These are phyloP conservation scores for Gila orcuttii DNA, from an alignment of 2,113 vertebrate species.

Conservation along the genomic window DNA sequence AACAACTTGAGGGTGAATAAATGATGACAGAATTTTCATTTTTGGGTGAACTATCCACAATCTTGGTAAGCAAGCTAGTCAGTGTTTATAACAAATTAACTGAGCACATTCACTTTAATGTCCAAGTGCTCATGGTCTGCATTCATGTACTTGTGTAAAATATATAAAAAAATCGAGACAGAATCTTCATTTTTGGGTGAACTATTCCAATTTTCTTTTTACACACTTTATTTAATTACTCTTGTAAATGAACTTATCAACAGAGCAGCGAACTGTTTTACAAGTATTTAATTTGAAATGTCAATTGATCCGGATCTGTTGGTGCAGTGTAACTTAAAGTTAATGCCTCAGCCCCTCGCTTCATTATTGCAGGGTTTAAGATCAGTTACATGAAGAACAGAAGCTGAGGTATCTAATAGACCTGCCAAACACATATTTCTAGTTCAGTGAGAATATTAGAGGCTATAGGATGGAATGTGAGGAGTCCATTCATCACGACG, in stretches of 20 bases:
- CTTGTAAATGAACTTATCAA: constrained; percentile 49
- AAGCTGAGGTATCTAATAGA: constrained; percentile 46
- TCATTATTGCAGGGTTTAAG: constrained; percentile 66
- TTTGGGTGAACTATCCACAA: not conserved
- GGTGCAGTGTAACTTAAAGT: constrained; percentile 57
- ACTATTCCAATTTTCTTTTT: not conserved
- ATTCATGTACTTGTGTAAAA: not conserved
- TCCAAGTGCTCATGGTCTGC: not conserved
- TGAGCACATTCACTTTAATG: not conserved
- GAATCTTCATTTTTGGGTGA: too few relatives aligned
- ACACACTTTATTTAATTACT: constrained; percentile 18
- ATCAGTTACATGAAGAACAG: constrained; percentile 47
- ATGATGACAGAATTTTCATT: too few relatives aligned
- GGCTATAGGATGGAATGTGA: constrained; percentile 27
- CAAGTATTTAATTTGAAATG: constrained; percentile 53
- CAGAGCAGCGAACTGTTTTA: constrained; percentile 45
- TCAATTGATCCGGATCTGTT: constrained; percentile 54
- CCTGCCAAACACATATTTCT: constrained; percentile 39
- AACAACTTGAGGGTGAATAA: too few relatives aligned
- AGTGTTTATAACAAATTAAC: not conserved
- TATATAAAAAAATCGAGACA: too few relatives aligned
- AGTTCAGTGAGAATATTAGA: constrained; percentile 28
- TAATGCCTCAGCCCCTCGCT: constrained; percentile 72
- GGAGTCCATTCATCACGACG: constrained; percentile 12
- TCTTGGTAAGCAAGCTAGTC: not conserved